Percentiles rank a stretch among this genome's conserved stretches.
phyloP scores from a whole-genome alignment of 1,140 invertebrate species.

The Bombus turneri region DNA sequence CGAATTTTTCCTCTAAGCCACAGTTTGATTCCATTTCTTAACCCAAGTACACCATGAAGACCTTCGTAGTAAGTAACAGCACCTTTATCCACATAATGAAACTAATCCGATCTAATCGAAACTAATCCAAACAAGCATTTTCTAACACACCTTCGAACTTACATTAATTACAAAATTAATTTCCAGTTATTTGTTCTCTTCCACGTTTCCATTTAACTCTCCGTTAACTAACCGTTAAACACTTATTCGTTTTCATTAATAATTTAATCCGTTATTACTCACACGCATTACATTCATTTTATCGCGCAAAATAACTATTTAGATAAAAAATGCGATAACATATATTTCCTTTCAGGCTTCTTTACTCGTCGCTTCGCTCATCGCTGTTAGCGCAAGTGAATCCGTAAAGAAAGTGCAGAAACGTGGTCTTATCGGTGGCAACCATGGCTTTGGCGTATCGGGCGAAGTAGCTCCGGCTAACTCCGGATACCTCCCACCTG shows the following conservation, averaged over 20 bases:
- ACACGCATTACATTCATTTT: too few species aligned
- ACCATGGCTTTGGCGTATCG: neutral
- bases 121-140: neutral
- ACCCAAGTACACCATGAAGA: slow-evolving; percentile 56
- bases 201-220: neutral
- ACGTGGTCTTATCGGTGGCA: slow-evolving; percentile 67
- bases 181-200: neutral
- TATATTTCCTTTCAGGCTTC: slow-evolving; percentile 23
- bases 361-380: slow-evolving; percentile 23
- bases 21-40: slow-evolving; percentile 49
- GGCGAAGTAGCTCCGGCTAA: neutral
- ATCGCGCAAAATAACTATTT: neutral
- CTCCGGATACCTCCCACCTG: neutral
- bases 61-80: slow-evolving; percentile 60
- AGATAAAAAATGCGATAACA: neutral
- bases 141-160: neutral
- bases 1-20: slow-evolving; percentile 43
- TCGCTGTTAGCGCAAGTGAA: slow-evolving; percentile 55
- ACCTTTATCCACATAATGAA: neutral
- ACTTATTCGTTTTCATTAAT: too few species aligned
- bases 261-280: too few species aligned
- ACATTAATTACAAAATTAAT: neutral
- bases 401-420: slow-evolving; percentile 33
- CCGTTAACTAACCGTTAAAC: neutral
- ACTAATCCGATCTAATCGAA: too few species aligned